These are phyloP conservation scores for Phengaris alcon DNA, from an alignment of 2,888 invertebrate species.

Conservation along the genomic window DNA sequence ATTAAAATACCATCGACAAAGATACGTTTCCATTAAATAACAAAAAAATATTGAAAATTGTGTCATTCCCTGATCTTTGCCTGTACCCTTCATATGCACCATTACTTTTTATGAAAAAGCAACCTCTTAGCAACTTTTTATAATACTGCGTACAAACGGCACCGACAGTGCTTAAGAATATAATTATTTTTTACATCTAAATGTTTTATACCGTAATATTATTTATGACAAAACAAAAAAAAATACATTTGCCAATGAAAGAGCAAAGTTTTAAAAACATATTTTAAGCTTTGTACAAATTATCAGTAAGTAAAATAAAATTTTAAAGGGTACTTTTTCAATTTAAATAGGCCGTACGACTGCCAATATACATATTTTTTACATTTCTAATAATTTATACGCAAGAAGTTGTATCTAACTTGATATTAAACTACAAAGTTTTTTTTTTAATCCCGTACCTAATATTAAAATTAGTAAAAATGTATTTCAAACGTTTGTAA, in stretches of 20 bases:
- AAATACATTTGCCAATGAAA: no score
- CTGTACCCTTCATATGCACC: background rate
- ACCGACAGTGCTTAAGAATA: background rate
- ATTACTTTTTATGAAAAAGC: constrained; percentile 10
- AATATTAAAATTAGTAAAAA: background rate
- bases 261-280: no score
- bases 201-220: background rate
- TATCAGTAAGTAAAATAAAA: background rate
- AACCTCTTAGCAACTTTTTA: background rate
- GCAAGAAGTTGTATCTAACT: background rate
- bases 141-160: constrained; percentile 8
- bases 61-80: no score
- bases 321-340: background rate
- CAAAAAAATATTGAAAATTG: no score
- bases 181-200: background rate
- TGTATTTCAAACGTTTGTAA: background rate
- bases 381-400: background rate
- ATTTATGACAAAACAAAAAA: no score
- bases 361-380: background rate
- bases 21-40: no score
- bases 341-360: constrained; percentile 1
- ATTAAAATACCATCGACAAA: no score
- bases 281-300: background rate
- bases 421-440: background rate
- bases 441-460: background rate